These are phyloP conservation scores for Limanda limanda DNA, from an alignment of 2,113 vertebrate species.

Conservation along the genomic window DNA sequence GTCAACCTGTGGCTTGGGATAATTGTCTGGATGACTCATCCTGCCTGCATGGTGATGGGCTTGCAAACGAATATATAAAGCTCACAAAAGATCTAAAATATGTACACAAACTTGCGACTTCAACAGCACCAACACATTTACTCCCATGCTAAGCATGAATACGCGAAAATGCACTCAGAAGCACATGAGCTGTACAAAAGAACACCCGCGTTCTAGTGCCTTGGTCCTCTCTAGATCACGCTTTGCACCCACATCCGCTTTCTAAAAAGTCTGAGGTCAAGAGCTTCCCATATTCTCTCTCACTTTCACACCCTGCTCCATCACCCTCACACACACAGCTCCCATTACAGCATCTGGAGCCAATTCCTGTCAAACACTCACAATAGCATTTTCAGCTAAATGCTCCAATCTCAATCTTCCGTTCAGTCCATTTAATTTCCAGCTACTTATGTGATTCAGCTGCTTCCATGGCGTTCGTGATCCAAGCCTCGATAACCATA, in stretches of 20 bases:
- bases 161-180: not conserved
- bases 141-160: not conserved
- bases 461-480: slow-evolving; percentile 19
- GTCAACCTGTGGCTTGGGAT: slow-evolving; percentile 81
- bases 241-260: slow-evolving; percentile 78
- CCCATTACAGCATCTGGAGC: slow-evolving; percentile 45
- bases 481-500: slow-evolving; percentile 27
- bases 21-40: slow-evolving; percentile 78
- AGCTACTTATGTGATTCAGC: slow-evolving; percentile 31
- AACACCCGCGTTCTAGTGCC: slow-evolving; percentile 26
- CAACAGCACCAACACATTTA: not conserved
- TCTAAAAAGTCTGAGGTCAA: slow-evolving; percentile 73
- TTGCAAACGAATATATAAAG: slow-evolving; percentile 53
- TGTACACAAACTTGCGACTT: slow-evolving; percentile 51
- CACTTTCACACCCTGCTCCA: slow-evolving; percentile 77
- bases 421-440: slow-evolving; percentile 16
- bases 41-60: slow-evolving; percentile 52
- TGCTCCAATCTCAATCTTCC: slow-evolving; percentile 29
- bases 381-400: slow-evolving; percentile 45
- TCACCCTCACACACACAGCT: slow-evolving; percentile 22
- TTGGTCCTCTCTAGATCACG: slow-evolving; percentile 50
- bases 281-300: slow-evolving; percentile 77
- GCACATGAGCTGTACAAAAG: slow-evolving; percentile 27
- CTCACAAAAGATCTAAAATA: slow-evolving; percentile 43
- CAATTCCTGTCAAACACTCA: slow-evolving; percentile 39